phyloP scores from a whole-genome alignment of 64 coral and sea anemone species.

The Montipora sp. region DNA sequence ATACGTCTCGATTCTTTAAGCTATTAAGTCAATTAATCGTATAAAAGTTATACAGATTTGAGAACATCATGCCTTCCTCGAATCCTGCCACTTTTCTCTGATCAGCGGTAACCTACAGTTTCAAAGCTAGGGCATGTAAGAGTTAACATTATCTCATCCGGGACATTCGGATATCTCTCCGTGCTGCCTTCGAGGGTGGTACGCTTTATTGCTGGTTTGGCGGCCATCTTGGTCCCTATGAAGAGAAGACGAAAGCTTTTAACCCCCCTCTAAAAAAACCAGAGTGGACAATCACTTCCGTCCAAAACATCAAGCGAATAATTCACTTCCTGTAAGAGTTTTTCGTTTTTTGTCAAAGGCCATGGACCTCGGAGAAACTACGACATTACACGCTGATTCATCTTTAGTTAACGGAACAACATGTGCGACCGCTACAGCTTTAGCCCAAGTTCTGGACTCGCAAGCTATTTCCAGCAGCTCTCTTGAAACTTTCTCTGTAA shows the following conservation, averaged over 20 bases:
- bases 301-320: slow-evolving; percentile 38
- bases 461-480: slow-evolving; percentile 62
- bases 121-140: neutral
- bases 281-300: slow-evolving; percentile 77
- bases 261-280: slow-evolving; percentile 96
- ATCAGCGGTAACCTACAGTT: neutral
- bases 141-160: neutral
- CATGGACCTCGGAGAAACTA: slow-evolving; percentile 82
- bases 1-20: too few relatives aligned
- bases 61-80: neutral
- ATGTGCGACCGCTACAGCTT: slow-evolving; percentile 60
- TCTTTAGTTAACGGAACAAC: slow-evolving; percentile 56
- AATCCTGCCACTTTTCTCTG: too few relatives aligned
- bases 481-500: slow-evolving; percentile 54
- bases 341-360: neutral
- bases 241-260: slow-evolving; percentile 49
- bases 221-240: slow-evolving; percentile 69
- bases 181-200: slow-evolving; percentile 78
- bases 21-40: too few relatives aligned
- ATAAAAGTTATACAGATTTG: too few relatives aligned
- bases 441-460: slow-evolving; percentile 84
- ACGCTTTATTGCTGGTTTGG: slow-evolving; percentile 28
- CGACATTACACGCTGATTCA: slow-evolving; percentile 64
- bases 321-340: slow-evolving; percentile 87
- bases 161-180: neutral